Base-by-base conservation (phyloP, 1,140 invertebrate species). In the Scaptomyza montana region DNA sequence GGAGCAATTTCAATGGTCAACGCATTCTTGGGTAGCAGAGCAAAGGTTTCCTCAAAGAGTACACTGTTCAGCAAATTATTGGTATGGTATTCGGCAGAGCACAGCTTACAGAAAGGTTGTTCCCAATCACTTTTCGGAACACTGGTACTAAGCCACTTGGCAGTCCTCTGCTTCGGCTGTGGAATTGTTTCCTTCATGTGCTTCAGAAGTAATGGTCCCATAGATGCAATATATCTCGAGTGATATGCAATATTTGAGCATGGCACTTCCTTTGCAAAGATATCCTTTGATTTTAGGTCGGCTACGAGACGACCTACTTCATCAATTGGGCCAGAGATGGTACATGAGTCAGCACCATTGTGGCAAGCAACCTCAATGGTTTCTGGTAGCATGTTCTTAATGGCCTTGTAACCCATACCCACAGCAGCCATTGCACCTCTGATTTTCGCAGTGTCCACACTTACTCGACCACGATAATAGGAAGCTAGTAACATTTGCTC, bases 21-120 rank as follows among this genome's bases (percentile, higher is more conserved):
- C 0, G 97, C 95, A 91, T 98, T 95, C 46, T 93, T 92, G 0
- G 97, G 97, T 25, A 99, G 95, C 53, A 96, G 92, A 8, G 93
- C 92, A 1, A 96, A 92, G 0, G 95, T 96, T 92, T 98, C 97
- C 81, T 98, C 96, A 84, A 98, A 98, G 1, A 97, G 92, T 0
- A 98, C 97, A 16, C 96, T 95, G 74, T 92, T 95, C 46, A 98
- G 92, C 5, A 98, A 92, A 92, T 99, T 99, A 90, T 99, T 98
- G 0, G 97, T 97, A 85, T 98, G 97, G 89, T 99, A 99, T 78
- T 97, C 96, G 3, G 98, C 95, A 0, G 97, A 98, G 0, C 95
- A 98, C 9, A 94, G 87, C 61, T 94, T 93, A 1, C 95, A 95
- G 5, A 94, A 91, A 0, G 95, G 90, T 4, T 94, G 93, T n/a